phyloP scores from a whole-genome alignment of 2,888 invertebrate species.

The Calameuta pallipes region DNA sequence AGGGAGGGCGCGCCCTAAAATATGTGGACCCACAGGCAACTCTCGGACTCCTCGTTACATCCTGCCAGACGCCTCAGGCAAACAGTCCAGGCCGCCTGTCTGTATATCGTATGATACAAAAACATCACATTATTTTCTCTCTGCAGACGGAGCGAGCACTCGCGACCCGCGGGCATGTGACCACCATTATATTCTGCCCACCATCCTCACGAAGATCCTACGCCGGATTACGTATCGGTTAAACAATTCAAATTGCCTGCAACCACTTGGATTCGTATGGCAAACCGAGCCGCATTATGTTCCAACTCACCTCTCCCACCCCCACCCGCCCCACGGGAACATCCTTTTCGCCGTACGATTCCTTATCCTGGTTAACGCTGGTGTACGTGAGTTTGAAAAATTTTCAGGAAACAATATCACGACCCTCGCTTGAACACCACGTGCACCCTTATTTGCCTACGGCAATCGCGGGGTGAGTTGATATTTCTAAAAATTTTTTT shows the following conservation, averaged over 20 bases:
- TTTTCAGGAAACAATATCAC: background rate
- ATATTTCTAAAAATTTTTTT: background rate
- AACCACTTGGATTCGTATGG: constrained; percentile 1
- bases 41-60: constrained; percentile 64
- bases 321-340: background rate
- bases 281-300: background rate
- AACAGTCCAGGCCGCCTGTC: constrained; percentile 45
- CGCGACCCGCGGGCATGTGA: constrained; percentile 48
- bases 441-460: background rate
- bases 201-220: constrained; percentile 28
- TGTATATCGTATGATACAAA: constrained; percentile 63
- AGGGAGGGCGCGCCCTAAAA: constrained; percentile 60
- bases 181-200: constrained; percentile 52
- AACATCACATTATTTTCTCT: constrained; percentile 62
- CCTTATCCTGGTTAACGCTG: background rate
- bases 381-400: background rate
- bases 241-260: constrained; percentile 32
- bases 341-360: background rate
- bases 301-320: background rate
- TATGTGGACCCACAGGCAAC: constrained; percentile 60
- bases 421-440: background rate
- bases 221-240: constrained; percentile 36
- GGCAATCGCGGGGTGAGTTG: background rate
- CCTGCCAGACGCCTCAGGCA: constrained; percentile 48
- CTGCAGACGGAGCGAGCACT: constrained; percentile 35